Conservation (phyloP, 2,113 vertebrate species). For the Montifringilla adamsi region DNA sequence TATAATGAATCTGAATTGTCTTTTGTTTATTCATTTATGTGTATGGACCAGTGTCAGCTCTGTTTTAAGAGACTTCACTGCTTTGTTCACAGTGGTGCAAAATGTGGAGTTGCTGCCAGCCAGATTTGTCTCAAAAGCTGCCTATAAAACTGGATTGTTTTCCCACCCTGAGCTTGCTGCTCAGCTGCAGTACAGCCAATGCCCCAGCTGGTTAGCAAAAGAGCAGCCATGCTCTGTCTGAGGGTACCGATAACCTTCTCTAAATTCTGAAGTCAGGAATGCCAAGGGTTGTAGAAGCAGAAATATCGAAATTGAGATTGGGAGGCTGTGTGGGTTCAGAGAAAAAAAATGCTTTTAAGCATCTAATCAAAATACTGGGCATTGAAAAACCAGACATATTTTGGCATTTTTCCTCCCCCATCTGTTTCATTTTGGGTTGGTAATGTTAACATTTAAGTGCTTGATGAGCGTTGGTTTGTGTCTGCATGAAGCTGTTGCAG, state of each 20-base stretch:
- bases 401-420: conserved; percentile 15
- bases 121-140: not conserved
- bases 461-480: not conserved
- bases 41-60: not conserved
- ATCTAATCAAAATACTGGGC: conserved; percentile 29
- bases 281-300: not conserved
- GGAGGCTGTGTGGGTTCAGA: not conserved
- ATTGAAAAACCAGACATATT: not conserved
- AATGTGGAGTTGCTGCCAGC: not conserved
- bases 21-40: not conserved
- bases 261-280: not conserved
- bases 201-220: not conserved
- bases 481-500: not conserved
- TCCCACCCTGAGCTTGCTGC: not conserved
- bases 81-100: not conserved
- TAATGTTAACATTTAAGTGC: not conserved
- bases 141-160: not conserved
- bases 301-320: not conserved
- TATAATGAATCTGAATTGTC: not conserved
- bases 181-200: not conserved
- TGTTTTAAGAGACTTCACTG: not conserved
- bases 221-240: not conserved
- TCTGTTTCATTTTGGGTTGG: conserved; percentile 39
- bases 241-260: not conserved
- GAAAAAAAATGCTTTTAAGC: not conserved